Evolutionary conservation across 2,797 vertebrate species (phyloP).

Genomic region (Sebastes trivittatus): DNA sequence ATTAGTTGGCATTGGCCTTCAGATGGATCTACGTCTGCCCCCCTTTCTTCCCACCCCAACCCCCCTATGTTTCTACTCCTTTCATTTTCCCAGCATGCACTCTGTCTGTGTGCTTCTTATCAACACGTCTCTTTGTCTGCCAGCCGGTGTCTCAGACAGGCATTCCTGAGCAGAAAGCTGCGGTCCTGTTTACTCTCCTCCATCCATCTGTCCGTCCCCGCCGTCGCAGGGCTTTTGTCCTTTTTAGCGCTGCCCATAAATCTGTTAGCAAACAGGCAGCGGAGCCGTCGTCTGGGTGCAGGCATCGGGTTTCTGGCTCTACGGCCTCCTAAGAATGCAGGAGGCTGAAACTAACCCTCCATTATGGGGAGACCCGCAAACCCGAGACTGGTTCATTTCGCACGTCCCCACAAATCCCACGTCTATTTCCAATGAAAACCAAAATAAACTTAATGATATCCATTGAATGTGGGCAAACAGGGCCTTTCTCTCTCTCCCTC

Average conservation of each 20-base stretch:
- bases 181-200: conserved; percentile 74
- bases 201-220: conserved; percentile 72
- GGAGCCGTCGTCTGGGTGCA: conserved; percentile 73
- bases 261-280: conserved; percentile 85
- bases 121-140: conserved; percentile 77
- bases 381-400: conserved; percentile 75
- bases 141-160: conserved; percentile 68
- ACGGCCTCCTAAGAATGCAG: conserved; percentile 78
- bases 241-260: conserved; percentile 83
- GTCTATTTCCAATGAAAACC: conserved; percentile 86
- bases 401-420: conserved; percentile 77
- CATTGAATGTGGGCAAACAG: conserved; percentile 77
- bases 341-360: conserved; percentile 79
- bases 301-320: conserved; percentile 82
- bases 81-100: conserved; percentile 64
- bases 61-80: conserved; percentile 35
- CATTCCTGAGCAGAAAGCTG: conserved; percentile 77
- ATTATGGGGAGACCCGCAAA: conserved; percentile 82
- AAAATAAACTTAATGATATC: conserved; percentile 87
- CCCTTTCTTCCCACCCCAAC: conserved; percentile 14
- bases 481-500: conserved; percentile 61
- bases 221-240: conserved; percentile 75
- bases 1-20: conserved; percentile 31
- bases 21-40: conserved; percentile 18
- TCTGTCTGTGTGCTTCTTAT: conserved; percentile 67